These are phyloP conservation scores for Lycodopsis pacificus DNA, from an alignment of 2,797 vertebrate species.

Conservation along the genomic window DNA sequence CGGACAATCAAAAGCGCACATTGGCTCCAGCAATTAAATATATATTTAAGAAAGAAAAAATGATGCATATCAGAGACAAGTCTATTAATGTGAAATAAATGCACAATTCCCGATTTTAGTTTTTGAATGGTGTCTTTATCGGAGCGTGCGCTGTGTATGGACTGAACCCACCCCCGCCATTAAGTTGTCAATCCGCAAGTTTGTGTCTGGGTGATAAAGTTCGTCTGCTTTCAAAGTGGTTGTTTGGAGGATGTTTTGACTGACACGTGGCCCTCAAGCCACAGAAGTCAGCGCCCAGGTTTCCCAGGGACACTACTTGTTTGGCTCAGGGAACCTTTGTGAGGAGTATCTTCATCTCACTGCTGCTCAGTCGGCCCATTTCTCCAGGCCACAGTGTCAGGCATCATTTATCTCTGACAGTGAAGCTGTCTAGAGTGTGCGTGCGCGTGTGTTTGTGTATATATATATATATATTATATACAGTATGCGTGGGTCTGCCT, in stretches of 20 bases:
- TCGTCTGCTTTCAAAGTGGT: conserved; percentile 71
- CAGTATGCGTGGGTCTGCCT: not conserved
- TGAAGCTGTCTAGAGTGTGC: conserved; percentile 62
- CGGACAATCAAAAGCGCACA: conserved; percentile 68
- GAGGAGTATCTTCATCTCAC: conserved; percentile 82
- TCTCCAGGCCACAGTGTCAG: conserved; percentile 80
- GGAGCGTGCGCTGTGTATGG: not conserved
- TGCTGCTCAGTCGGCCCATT: conserved; percentile 72
- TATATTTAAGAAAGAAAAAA: not conserved
- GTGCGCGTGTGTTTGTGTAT: conserved; percentile 23
- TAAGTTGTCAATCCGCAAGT: conserved; percentile 79
- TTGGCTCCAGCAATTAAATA: conserved; percentile 67
- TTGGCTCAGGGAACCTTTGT: conserved; percentile 82
- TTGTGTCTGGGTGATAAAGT: conserved; percentile 75
- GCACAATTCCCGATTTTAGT: conserved; percentile 57
- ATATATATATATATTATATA: not conserved
- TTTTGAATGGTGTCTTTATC: conserved; percentile 52
- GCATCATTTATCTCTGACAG: conserved; percentile 81
- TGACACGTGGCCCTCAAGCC: conserved; percentile 80
- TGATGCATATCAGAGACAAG: conserved; percentile 48
- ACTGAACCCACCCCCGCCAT: conserved; percentile 58
- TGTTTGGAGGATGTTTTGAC: conserved; percentile 80
- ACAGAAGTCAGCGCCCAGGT: conserved; percentile 71
- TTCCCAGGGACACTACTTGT: conserved; percentile 80
- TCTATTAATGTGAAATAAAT: conserved; percentile 56